phyloP scores from a whole-genome alignment of 2,113 vertebrate species.

The Puntigrus tetrazona region DNA sequence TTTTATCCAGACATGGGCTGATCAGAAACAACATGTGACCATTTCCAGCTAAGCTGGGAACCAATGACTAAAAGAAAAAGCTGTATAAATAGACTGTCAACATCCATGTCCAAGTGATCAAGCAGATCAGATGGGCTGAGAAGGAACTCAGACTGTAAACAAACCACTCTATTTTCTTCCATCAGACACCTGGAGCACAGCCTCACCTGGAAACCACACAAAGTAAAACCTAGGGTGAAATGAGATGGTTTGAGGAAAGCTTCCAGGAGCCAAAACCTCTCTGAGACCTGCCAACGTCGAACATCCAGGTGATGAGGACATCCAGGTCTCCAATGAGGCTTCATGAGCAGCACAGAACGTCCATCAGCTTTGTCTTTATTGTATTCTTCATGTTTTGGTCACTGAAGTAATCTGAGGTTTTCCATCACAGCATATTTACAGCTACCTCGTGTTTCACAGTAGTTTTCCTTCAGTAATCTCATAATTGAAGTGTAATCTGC shows the following conservation, averaged over 20 bases:
- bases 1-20: neutral
- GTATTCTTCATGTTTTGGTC: neutral
- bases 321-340: too few species aligned
- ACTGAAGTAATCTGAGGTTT: conserved; percentile 1
- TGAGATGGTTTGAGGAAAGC: neutral
- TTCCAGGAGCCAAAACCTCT: neutral
- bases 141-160: neutral
- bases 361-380: conserved; percentile 18
- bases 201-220: neutral
- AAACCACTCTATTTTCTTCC: neutral
- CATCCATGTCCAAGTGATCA: neutral
- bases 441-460: neutral
- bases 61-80: too few species aligned
- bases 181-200: neutral
- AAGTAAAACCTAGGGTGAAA: conserved; percentile 12
- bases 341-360: too few species aligned
- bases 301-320: too few species aligned
- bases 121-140: neutral
- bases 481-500: conserved; percentile 50
- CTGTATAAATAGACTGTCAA: too few species aligned
- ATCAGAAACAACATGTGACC: neutral
- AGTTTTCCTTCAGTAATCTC: conserved; percentile 16
- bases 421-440: neutral
- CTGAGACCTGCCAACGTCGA: too few species aligned
- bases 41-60: too few species aligned